phyloP scores from a whole-genome alignment of 2,888 invertebrate species.

The Aproaerema taeniolella region DNA sequence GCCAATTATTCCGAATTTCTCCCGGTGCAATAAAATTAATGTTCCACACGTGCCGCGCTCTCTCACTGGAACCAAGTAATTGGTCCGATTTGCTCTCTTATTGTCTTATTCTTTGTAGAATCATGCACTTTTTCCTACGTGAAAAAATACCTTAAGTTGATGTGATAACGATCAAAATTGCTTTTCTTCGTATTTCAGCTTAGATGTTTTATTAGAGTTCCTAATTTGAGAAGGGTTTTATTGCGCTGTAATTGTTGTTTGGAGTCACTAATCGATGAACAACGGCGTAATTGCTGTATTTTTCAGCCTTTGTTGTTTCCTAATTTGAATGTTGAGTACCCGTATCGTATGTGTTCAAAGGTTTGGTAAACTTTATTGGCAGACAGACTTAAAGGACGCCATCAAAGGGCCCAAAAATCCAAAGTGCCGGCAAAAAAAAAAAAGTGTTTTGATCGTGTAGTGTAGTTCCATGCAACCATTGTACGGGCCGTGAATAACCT shows the following conservation, averaged over 20 bases:
- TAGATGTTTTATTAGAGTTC: conserved; percentile 23
- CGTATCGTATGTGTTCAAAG: too few relatives aligned
- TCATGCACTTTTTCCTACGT: conserved; percentile 3
- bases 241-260: conserved; percentile 55
- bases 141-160: conserved; percentile 28
- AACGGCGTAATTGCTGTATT: conserved; percentile 17
- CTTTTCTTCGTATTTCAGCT: conserved; percentile 3
- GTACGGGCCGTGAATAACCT: too few relatives aligned
- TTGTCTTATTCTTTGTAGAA: conserved; percentile 36
- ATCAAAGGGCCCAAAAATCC: too few relatives aligned
- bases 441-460: too few relatives aligned
- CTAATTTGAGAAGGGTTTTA: conserved; percentile 50
- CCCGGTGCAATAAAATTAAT: conserved; percentile 56
- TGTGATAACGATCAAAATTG: conserved; percentile 23
- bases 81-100: conserved; percentile 53
- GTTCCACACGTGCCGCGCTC: conserved; percentile 41
- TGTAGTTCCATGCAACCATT: too few relatives aligned
- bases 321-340: conserved; percentile 39
- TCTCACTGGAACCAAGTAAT: conserved; percentile 41
- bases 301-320: conserved; percentile 39
- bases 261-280: conserved; percentile 40
- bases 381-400: too few relatives aligned
- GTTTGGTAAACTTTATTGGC: too few relatives aligned
- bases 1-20: conserved; percentile 61
- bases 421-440: too few relatives aligned